phyloP scores from a whole-genome alignment of 2,888 invertebrate species.

The Thecocarcelia acutangulata region DNA sequence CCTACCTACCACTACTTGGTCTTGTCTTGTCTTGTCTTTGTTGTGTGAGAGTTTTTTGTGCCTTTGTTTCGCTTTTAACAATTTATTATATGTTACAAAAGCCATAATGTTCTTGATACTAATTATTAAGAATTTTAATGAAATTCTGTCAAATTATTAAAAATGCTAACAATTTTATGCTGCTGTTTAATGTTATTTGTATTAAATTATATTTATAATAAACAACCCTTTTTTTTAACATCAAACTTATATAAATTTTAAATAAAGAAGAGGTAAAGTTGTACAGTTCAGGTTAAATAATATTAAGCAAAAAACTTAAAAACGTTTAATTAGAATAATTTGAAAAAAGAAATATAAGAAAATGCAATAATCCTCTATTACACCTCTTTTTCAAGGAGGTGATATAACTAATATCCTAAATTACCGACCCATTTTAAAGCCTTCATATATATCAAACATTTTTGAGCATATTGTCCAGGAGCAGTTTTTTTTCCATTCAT shows the following conservation, averaged over 20 bases:
- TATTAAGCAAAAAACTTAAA: too few species aligned
- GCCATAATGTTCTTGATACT: constrained; percentile 27
- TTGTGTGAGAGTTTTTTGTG: background rate
- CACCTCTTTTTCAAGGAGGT: too few species aligned
- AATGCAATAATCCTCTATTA: too few species aligned
- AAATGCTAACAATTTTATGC: constrained; percentile 58
- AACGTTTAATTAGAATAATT: too few species aligned
- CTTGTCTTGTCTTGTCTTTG: background rate
- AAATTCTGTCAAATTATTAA: constrained; percentile 54
- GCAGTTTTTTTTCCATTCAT: too few species aligned
- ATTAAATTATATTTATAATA: constrained; percentile 2
- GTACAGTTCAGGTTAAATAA: too few species aligned
- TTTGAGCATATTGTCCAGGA: too few species aligned
- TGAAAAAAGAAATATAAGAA: too few species aligned
- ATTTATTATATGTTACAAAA: constrained; percentile 43
- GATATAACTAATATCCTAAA: too few species aligned
- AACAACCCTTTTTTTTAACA: background rate
- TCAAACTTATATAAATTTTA: background rate
- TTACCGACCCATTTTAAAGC: too few species aligned
- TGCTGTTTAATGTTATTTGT: constrained; percentile 14
- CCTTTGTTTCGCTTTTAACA: constrained; percentile 6
- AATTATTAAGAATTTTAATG: constrained; percentile 65
- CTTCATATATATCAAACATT: too few species aligned
- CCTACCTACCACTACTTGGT: too few species aligned
- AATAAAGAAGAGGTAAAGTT: background rate